These are phyloP conservation scores for Syngnathus typhle DNA, from an alignment of 2,113 vertebrate species.

Conservation along the genomic window DNA sequence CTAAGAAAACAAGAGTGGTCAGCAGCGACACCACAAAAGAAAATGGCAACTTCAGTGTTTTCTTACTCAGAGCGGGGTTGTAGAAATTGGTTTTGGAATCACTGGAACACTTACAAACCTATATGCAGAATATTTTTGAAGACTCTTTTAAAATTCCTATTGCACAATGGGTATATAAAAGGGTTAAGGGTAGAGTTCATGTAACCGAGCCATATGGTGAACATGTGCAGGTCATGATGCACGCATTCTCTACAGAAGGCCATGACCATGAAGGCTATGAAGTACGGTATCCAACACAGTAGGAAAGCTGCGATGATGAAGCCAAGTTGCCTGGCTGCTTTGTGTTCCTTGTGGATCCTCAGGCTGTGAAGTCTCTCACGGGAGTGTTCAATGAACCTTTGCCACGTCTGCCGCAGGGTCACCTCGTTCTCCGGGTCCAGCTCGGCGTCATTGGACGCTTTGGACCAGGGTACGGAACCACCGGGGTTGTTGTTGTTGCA, in stretches of 20 bases:
- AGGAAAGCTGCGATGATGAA: slow-evolving; percentile 89
- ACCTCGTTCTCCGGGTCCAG: slow-evolving; percentile 52
- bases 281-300: slow-evolving; percentile 95
- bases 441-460: slow-evolving; percentile 33
- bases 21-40: not conserved
- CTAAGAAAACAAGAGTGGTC: not conserved
- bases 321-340: slow-evolving; percentile 89
- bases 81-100: not conserved
- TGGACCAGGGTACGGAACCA: slow-evolving; percentile 53
- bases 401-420: slow-evolving; percentile 79
- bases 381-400: slow-evolving; percentile 74
- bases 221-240: slow-evolving; percentile 78
- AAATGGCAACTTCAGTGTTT: too few relatives aligned
- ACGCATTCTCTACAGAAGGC: slow-evolving; percentile 77
- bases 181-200: slow-evolving; percentile 94
- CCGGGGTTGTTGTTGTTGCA: slow-evolving; percentile 40
- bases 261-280: slow-evolving; percentile 85
- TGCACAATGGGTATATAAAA: slow-evolving; percentile 92
- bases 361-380: slow-evolving; percentile 67
- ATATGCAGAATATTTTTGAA: slow-evolving; percentile 86
- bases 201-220: slow-evolving; percentile 94
- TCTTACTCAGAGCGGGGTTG: too few relatives aligned
- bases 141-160: slow-evolving; percentile 88
- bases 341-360: slow-evolving; percentile 79
- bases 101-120: slow-evolving; percentile 13